phyloP scores from a whole-genome alignment of 2,797 vertebrate genomes.

The Bovichtus variegatus region DNA sequence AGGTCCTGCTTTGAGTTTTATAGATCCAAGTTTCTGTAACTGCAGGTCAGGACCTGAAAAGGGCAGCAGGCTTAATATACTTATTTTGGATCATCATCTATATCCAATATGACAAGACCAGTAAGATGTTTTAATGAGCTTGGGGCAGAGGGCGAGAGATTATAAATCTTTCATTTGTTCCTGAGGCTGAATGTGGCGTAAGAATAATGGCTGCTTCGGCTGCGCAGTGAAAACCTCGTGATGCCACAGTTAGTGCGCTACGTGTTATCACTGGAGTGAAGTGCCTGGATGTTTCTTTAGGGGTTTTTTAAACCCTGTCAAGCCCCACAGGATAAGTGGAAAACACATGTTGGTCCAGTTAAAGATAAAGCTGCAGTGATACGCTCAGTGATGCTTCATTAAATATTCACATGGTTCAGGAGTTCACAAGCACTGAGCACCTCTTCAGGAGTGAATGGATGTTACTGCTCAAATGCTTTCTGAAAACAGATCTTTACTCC shows the following conservation, averaged over 20 bases:
- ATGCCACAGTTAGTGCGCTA: constrained; percentile 38
- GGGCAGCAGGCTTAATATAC: constrained; percentile 5
- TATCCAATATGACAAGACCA: constrained; percentile 56
- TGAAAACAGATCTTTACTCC: neutral
- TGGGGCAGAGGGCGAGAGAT: constrained; percentile 41
- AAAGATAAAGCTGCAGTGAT: constrained; percentile 10
- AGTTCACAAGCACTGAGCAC: constrained; percentile 4
- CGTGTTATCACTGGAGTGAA: constrained; percentile 6
- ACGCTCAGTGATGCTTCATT: neutral
- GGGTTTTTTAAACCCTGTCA: constrained; percentile 11
- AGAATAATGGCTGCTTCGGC: constrained; percentile 36
- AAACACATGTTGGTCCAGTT: constrained; percentile 18
- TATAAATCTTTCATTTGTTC: constrained; percentile 55
- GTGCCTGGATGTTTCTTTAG: too few relatives aligned
- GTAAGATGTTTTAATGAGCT: constrained; percentile 65
- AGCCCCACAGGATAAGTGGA: neutral
- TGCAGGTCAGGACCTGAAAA: constrained; percentile 40
- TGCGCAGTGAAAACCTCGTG: constrained; percentile 15
- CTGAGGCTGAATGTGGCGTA: constrained; percentile 37
- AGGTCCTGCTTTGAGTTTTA: constrained; percentile 49
- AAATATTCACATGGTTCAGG: constrained; percentile 20
- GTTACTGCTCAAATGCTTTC: neutral
- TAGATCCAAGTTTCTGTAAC: constrained; percentile 48
- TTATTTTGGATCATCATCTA: constrained; percentile 45
- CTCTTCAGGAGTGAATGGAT: neutral